A percentile compares a stretch with the other conserved stretches of the same genome.
Conservation (phyloP, 2,888 invertebrate species). For the Sclerodermus sp. region DNA sequence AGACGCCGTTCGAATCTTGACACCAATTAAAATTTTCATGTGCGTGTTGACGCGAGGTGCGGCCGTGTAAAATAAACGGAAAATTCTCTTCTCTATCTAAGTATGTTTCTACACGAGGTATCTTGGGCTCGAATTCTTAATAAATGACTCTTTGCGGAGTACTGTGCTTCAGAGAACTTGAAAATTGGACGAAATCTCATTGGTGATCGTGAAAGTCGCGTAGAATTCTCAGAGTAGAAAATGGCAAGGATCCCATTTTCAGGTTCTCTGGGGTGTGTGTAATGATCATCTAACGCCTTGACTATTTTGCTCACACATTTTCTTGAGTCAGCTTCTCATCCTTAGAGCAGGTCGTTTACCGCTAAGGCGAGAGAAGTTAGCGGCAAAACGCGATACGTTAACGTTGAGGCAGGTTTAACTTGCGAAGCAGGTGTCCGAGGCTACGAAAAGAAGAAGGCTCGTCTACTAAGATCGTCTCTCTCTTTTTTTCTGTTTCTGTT, state of each 20-base stretch:
- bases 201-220: slow-evolving; percentile 11
- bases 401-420: too few species aligned
- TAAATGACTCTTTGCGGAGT: slow-evolving; percentile 12
- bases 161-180: slow-evolving; percentile 19
- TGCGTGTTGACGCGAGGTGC: slow-evolving; percentile 53
- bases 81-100: slow-evolving; percentile 8
- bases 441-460: slow-evolving; percentile 33
- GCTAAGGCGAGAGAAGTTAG: too few species aligned
- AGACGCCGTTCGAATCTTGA: slow-evolving; percentile 13
- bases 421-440: slow-evolving; percentile 27
- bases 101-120: slow-evolving; percentile 11
- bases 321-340: slow-evolving; percentile 3
- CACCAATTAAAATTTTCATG: slow-evolving; percentile 23
- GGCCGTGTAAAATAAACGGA: slow-evolving; percentile 43
- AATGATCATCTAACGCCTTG: slow-evolving; percentile 21
- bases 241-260: slow-evolving; percentile 10
- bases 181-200: slow-evolving; percentile 5
- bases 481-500: slow-evolving; percentile 58
- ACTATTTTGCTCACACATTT: slow-evolving; percentile 9
- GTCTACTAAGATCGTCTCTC: slow-evolving; percentile 55
- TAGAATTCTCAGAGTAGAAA: not conserved
- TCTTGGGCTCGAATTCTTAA: slow-evolving; percentile 14
- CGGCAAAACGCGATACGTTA: too few species aligned
- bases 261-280: slow-evolving; percentile 27
- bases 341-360: too few species aligned